Base-by-base conservation (phyloP, 2,113 vertebrate genomes). In the Atlantisia rogersi region DNA sequence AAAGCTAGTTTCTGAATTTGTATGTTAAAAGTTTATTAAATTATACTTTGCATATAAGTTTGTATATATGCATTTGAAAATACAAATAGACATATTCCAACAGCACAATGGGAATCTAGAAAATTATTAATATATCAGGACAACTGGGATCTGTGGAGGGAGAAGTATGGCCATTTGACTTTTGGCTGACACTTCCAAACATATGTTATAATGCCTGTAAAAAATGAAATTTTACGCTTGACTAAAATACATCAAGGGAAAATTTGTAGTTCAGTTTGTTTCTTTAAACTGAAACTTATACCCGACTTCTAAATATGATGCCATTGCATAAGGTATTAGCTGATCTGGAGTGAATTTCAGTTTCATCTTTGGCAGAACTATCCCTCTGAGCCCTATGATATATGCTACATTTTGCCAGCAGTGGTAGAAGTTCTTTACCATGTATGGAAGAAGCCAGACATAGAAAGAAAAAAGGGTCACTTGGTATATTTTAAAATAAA, bases 151-250 rank as follows among this genome's bases (percentile, higher is more conserved):
- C n/a, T 90, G 82, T 74, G 32, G 32, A 69, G 20, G 60, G 46
- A 50, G 44, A 83, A 53, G 16, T 79, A 90, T 50, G 65, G 39
- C 17, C 25, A 58, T 94, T 92, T 93, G 92, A 92, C 88, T 92
- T 91, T 84, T 96, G 93, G 86, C 79, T 95, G 90, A 93, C 86
- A 73, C 58, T 94, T 92, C 16, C 67, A 75, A 77, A 28, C 79
- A 64, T 70, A 94, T 65, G 60, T 86, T 92, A 75, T 55, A 88
- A 71, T 46, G 40, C 44, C 73, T 56, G 40, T 55, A 75, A 95
- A 92, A 92, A 96, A 53, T 91, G 11, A 87, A 91, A 87, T 93
- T 86, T 94, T 89, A 82, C 78, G 80, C 67, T 93, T 86, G 68
- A 94, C 60, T 91, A 40, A 95, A 85, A 31, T 79, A 94, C 16